These are phyloP conservation scores for Agriopis marginaria DNA, from an alignment of 2,888 invertebrate genomes.

Conservation along the genomic window DNA sequence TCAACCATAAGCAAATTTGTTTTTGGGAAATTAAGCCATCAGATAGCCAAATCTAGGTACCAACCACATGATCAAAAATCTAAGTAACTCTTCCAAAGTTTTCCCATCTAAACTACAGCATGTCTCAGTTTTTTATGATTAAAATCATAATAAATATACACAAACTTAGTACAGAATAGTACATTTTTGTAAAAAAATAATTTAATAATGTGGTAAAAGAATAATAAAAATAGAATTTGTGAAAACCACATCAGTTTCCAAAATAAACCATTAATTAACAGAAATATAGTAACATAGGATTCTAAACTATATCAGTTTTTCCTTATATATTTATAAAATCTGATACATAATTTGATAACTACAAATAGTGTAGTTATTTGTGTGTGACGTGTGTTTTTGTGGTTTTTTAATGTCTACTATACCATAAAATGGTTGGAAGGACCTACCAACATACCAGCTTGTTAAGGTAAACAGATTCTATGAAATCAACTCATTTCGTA, in stretches of 20 bases:
- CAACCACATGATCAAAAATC: neutral
- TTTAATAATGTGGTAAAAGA: no score
- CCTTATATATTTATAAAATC: neutral
- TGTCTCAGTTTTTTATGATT: slow-evolving; percentile 17
- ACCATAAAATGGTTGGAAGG: slow-evolving; percentile 86
- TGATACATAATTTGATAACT: slow-evolving; percentile 18
- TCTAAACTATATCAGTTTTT: neutral
- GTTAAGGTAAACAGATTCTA: slow-evolving; percentile 86
- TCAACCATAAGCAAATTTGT: no score
- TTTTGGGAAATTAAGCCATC: no score
- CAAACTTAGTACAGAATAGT: neutral
- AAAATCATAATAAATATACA: neutral
- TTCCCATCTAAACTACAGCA: slow-evolving; percentile 22
- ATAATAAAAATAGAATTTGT: no score
- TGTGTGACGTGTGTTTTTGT: slow-evolving; percentile 85
- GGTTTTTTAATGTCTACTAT: slow-evolving; percentile 84
- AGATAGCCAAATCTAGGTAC: no score
- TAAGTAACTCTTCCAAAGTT: slow-evolving; percentile 18
- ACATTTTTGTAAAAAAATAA: neutral
- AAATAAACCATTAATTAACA: neutral
- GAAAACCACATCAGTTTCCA: no score
- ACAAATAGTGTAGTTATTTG: slow-evolving; percentile 72
- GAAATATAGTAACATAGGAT: slow-evolving; percentile 6
- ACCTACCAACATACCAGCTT: slow-evolving; percentile 89
- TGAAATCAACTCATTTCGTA: slow-evolving; percentile 69